Evolutionary conservation across 2,888 invertebrate species (phyloP).

Genomic region (Hemicrepidius hirtus): DNA sequence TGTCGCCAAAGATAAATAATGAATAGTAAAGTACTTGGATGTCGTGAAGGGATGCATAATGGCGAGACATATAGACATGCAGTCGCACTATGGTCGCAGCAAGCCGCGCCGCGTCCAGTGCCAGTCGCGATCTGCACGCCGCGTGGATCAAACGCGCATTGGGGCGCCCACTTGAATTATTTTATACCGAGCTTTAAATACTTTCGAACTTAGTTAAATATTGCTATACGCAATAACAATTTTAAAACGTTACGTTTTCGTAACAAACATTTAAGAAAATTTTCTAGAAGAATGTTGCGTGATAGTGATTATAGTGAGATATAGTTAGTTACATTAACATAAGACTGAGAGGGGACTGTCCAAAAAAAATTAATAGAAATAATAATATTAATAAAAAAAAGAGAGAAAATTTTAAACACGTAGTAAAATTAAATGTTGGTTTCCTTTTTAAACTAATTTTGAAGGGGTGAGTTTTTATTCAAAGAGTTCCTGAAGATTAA

Average conservation of each 20-base stretch:
- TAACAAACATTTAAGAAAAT: constrained; percentile 15
- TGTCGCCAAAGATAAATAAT: constrained; percentile 42
- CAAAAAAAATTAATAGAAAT: background rate
- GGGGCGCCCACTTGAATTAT: constrained; percentile 45
- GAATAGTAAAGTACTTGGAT: constrained; percentile 42
- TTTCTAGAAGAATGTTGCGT: constrained; percentile 38
- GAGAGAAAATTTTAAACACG: background rate
- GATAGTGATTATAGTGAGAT: constrained; percentile 50
- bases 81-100: constrained; percentile 48
- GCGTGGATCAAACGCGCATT: constrained; percentile 56
- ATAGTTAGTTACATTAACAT: constrained; percentile 16
- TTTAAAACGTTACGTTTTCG: constrained; percentile 5
- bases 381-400: background rate
- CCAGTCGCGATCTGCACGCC: constrained; percentile 60
- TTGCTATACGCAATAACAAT: constrained; percentile 18
- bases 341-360: constrained; percentile 35
- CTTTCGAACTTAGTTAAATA: constrained; percentile 39
- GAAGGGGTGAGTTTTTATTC: constrained; percentile 3
- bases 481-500: constrained; percentile 16
- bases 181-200: constrained; percentile 45
- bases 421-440: background rate
- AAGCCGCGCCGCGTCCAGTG: constrained; percentile 49
- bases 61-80: constrained; percentile 50
- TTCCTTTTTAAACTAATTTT: constrained; percentile 8
- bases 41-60: constrained; percentile 45